phyloP scores from a whole-genome alignment of 2,113 vertebrate genomes.

The Clarias gariepinus region DNA sequence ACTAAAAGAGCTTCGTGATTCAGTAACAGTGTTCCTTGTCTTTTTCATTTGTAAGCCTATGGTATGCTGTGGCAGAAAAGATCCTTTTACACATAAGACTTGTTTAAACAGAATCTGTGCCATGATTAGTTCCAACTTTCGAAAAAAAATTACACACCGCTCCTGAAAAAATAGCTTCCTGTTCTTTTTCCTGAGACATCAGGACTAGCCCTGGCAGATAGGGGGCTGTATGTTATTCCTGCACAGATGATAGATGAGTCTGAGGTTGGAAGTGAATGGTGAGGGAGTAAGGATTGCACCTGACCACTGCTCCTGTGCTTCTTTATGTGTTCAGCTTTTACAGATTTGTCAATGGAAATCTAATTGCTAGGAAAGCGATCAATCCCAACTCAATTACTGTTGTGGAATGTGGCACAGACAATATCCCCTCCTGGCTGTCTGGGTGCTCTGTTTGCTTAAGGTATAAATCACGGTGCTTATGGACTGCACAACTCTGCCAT shows the following conservation, averaged over 20 bases:
- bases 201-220: not conserved
- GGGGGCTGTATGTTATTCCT: constrained; percentile 31
- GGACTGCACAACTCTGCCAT: constrained; percentile 26
- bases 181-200: not conserved
- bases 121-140: constrained; percentile 25
- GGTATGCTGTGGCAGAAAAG: not conserved
- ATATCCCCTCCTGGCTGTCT: constrained; percentile 56
- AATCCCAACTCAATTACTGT: constrained; percentile 67
- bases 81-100: not conserved
- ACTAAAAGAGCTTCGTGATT: not conserved
- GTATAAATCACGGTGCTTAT: constrained; percentile 50
- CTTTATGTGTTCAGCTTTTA: constrained; percentile 56
- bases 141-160: not conserved
- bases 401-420: constrained; percentile 55
- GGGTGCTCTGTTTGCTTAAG: constrained; percentile 53
- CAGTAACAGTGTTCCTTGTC: not conserved
- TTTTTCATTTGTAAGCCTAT: not conserved
- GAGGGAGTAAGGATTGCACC: constrained; percentile 52
- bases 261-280: constrained; percentile 52
- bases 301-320: constrained; percentile 50
- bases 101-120: not conserved
- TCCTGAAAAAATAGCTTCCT: constrained; percentile 8
- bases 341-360: constrained; percentile 67
- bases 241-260: constrained; percentile 36
- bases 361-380: constrained; percentile 65